Conservation (phyloP, 2,113 vertebrate genomes). For the Chaetodon auriga region DNA sequence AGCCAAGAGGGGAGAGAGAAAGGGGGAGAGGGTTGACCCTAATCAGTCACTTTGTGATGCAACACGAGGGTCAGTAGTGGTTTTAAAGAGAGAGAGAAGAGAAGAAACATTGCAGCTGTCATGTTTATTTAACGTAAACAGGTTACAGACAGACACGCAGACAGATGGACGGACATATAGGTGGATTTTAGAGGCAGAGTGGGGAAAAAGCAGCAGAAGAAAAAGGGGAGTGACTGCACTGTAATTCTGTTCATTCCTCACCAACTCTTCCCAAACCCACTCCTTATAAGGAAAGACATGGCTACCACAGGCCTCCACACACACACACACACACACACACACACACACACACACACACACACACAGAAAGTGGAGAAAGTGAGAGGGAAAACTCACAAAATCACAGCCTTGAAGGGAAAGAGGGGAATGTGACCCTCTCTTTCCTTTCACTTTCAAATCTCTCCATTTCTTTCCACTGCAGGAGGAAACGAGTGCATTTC, state of each 20-base stretch:
- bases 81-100: slow-evolving; percentile 15
- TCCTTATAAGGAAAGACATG: slow-evolving; percentile 79
- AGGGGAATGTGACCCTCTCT: slow-evolving; percentile 29
- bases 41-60: slow-evolving; percentile 57
- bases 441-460: slow-evolving; percentile 52
- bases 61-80: slow-evolving; percentile 47
- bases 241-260: slow-evolving; percentile 76
- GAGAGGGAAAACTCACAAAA: slow-evolving; percentile 49
- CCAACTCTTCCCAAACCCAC: slow-evolving; percentile 63
- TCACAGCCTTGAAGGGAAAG: slow-evolving; percentile 55
- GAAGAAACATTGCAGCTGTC: neutral
- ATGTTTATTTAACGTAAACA: slow-evolving; percentile 27
- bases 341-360: slow-evolving; percentile 30
- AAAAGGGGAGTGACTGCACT: slow-evolving; percentile 58
- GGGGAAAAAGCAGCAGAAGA: slow-evolving; percentile 16
- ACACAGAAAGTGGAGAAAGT: slow-evolving; percentile 49
- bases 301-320: slow-evolving; percentile 49
- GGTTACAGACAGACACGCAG: neutral
- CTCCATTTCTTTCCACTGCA: slow-evolving; percentile 36
- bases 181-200: slow-evolving; percentile 14
- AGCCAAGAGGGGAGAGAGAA: neutral
- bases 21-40: slow-evolving; percentile 38
- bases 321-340: slow-evolving; percentile 27
- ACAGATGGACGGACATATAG: neutral
- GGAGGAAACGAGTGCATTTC: neutral